Base-by-base conservation (phyloP, 1,140 invertebrate species). In the Macrocentrus cingulum region DNA sequence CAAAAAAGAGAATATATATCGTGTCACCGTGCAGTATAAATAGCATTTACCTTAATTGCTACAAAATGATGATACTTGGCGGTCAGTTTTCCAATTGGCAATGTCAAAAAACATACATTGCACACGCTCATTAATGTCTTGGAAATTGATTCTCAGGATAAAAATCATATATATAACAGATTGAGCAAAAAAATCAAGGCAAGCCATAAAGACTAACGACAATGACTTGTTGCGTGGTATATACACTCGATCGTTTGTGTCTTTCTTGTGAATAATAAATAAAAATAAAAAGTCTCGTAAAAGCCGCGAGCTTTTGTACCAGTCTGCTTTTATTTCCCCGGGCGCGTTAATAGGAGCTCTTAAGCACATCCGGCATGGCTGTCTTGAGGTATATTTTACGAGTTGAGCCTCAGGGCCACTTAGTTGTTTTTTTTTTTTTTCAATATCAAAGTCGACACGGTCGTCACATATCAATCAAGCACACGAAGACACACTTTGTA, bases 31-130 rank as follows among this genome's bases (percentile, higher is more conserved):
- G 25, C 46, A 42, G 20, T 52, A 59, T 51, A 52, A 52, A 59
- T 52, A 23, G 48, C 39, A 52, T 52, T 32, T 51, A 51, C 56
- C 32, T 59, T 59, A 59, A 59, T 59, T 59, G 49, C 37, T 45
- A 44, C 39, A 34, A 36, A n/a, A 32, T 29, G 29, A 51, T 34
- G 23, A 23, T 34, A 45, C 8, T 57, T 1, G 16, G 29, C n/a
- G 8, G 13, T 6, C 20, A 11, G n/a, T 48, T 19, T 45, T 19
- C 42, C 11, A 8, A 16, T 20, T 7, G 42, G 22, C 20, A 45
- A 18, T 19, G 3, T 20, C 6, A 29, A 29, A 29, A 46, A 9
- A 46, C 16, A 45, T n/a, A 44, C 32, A 46, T 29, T 9, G 25
- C 25, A 8, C 4, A 49, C 19, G 37, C 45, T 42, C 16, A 50